Evolutionary conservation across 1,140 invertebrate species (phyloP).

Genomic region (Mercenaria mercenaria): DNA sequence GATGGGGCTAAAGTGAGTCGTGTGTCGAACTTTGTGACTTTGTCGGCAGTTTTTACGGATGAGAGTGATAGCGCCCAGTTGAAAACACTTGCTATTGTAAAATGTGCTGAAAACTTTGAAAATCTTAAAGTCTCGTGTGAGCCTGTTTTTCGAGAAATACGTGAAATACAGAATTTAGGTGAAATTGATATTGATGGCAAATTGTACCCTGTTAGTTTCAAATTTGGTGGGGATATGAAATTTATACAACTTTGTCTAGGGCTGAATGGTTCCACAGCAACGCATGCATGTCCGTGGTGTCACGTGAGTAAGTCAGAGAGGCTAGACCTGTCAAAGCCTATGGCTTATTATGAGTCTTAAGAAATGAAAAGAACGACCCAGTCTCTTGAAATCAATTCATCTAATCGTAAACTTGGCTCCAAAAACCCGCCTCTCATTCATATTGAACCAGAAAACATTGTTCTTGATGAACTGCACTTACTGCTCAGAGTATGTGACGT

Average conservation of each 20-base stretch:
- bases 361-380: background rate
- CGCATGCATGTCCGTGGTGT: conserved; percentile 23
- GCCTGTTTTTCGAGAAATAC: background rate
- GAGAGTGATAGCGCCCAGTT: background rate
- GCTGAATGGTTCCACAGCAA: background rate
- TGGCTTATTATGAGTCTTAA: background rate
- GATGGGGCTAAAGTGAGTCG: conserved; percentile 14
- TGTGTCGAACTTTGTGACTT: conserved; percentile 20
- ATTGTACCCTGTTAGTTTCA: background rate
- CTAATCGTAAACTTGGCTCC: background rate
- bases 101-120: conserved; percentile 23
- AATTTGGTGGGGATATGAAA: conserved; percentile 28
- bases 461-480: conserved; percentile 14
- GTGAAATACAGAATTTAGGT: background rate
- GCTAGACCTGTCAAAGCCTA: background rate
- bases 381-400: background rate
- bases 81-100: conserved; percentile 29
- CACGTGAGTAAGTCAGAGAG: background rate
- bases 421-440: background rate
- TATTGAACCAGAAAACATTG: conserved; percentile 14
- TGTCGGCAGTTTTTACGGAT: background rate
- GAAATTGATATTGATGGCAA: background rate
- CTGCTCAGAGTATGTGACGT: conserved; percentile 14
- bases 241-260: no score
- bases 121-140: background rate